Evolutionary conservation across 2,113 vertebrate genomes (phyloP).

Genomic region (Muntiacus muntjak): DNA sequence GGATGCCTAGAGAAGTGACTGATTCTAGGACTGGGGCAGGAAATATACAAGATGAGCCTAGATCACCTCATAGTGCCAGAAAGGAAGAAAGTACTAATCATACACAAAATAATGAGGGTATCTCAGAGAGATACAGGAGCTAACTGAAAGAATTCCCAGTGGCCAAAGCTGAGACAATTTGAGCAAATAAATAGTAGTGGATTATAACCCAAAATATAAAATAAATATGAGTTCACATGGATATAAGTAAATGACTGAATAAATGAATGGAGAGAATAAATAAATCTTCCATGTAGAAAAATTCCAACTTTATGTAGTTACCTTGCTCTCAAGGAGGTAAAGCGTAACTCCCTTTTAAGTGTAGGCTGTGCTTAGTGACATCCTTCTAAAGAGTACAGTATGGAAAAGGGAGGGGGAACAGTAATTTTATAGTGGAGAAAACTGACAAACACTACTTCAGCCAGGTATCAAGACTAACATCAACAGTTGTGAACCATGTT

Average conservation of each 20-base stretch:
- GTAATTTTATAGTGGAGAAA: background rate
- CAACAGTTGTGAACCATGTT: background rate
- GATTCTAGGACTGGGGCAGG: background rate
- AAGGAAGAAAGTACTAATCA: background rate
- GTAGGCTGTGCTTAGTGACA: background rate
- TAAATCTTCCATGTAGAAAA: background rate
- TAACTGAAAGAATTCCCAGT: background rate
- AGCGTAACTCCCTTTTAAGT: background rate
- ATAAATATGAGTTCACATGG: background rate
- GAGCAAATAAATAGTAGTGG: conserved; percentile 8
- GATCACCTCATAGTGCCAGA: background rate
- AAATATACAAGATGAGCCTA: background rate
- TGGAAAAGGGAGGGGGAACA: background rate
- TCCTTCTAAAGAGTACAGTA: background rate
- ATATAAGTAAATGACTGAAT: conserved; percentile 21
- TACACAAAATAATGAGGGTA: background rate
- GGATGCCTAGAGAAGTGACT: background rate
- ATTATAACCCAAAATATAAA: background rate
- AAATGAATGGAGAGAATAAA: background rate
- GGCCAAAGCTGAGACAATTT: background rate
- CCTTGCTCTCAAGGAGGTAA: background rate
- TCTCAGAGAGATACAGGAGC: background rate
- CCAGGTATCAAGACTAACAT: background rate
- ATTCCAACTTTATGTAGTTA: background rate
- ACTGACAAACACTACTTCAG: background rate